Percentiles rank a stretch among this genome's conserved stretches.
Conservation (phyloP, 1,140 invertebrate genomes). For the Hormaphis cornu region DNA sequence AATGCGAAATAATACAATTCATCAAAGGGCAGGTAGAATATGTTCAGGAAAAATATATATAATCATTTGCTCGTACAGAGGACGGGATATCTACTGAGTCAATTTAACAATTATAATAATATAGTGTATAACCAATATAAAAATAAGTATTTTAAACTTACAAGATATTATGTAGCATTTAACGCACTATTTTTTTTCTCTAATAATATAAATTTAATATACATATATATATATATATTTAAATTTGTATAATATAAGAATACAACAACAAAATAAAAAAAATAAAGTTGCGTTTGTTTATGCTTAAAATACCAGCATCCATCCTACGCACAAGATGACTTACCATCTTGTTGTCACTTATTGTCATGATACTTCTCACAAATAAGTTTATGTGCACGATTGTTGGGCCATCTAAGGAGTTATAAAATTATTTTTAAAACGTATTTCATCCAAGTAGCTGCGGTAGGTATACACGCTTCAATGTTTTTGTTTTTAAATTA, state of each 20-base stretch:
- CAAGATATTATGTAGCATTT: neutral
- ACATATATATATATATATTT: too few relatives aligned
- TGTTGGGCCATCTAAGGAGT: slow-evolving; percentile 71
- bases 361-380: slow-evolving; percentile 95
- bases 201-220: slow-evolving; percentile 15
- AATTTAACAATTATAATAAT: too few relatives aligned
- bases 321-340: slow-evolving; percentile 46
- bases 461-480: too few relatives aligned
- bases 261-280: too few relatives aligned
- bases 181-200: too few relatives aligned
- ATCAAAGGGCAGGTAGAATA: slow-evolving; percentile 24
- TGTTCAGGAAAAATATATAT: slow-evolving; percentile 6
- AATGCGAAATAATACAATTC: slow-evolving; percentile 29
- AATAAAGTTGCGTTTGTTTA: slow-evolving; percentile 25
- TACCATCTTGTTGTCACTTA: slow-evolving; percentile 98
- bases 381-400: slow-evolving; percentile 92
- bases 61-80: slow-evolving; percentile 19
- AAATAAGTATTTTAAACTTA: too few relatives aligned
- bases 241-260: too few relatives aligned
- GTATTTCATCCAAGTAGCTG: neutral
- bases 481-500: too few relatives aligned
- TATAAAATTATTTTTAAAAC: slow-evolving; percentile 35
- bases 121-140: too few relatives aligned
- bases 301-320: slow-evolving; percentile 28
- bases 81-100: slow-evolving; percentile 19